Evolutionary conservation across 2,113 vertebrate genomes (phyloP), one percentile per base, ranked within the genome.

Genomic region (Nothoprocta perdicaria): DNA sequence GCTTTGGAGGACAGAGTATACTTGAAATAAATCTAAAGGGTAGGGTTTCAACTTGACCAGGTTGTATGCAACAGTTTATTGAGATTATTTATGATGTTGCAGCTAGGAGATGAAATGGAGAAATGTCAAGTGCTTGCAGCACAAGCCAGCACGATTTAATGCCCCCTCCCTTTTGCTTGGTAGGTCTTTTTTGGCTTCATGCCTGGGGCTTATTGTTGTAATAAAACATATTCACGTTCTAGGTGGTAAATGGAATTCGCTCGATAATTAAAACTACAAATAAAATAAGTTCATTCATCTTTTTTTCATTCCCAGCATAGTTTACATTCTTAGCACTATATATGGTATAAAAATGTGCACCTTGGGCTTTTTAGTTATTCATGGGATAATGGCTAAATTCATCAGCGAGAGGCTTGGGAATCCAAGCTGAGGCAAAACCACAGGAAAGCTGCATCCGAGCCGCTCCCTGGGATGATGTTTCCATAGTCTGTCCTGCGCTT

Each of bases 81-180:
- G 91, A 90, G 83, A 75, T 95, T 96, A 96, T 95, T 95, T 96
- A 96, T 96, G 80, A 85, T 91, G 69, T 71, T 45, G 80, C 86
- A 93, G 66, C 92, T 86, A 87, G 66, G 60, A 94, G 92, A 95
- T 95, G 86, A 96, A 95, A 95, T 94, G 83, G 91, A 94, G 91
- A 94, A 80, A 92, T 79, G 94, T 95, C 88, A 95, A 96, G 61
- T 86, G 86, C 84, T 91, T 93, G 80, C 90, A 90, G n/a, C 40
- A 78, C 63, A 71, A 86, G 75, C 81, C 86, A 91, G 90, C 45
- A 52, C 5, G 12, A 87, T 90, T 91, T 90, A 95, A 60, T 91
- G 65, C 33, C 52, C 72, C 72, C 35, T 88, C 90, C 89, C 65
- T 71, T 57, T 92, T 57, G 46, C 89, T 74, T 92, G 92, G 63